A percentile compares a stretch with the other conserved stretches of the same genome.
These are phyloP conservation scores for Nasonia vitripennis DNA, from an alignment of 1,140 invertebrate genomes.

Conservation along the genomic window DNA sequence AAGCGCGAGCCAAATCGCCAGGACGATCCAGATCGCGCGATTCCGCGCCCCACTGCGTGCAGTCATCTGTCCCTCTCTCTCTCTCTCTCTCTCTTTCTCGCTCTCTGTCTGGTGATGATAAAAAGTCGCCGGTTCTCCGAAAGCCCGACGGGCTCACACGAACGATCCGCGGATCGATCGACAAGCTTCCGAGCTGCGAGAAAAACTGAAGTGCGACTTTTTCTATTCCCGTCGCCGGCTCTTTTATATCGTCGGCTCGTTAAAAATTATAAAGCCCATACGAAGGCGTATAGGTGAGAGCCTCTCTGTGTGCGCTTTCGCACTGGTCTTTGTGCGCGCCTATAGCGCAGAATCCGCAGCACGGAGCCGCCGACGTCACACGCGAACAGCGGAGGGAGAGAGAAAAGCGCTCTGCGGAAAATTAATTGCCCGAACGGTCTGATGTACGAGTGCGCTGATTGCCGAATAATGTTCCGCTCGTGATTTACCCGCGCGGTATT, in stretches of 20 bases:
- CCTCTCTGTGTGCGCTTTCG: neutral
- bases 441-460: constrained; percentile 25
- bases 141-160: constrained; percentile 33
- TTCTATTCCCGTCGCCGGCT: constrained; percentile 17
- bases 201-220: constrained; percentile 29
- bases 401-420: constrained; percentile 13
- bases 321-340: neutral
- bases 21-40: neutral
- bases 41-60: neutral
- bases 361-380: neutral
- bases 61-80: neutral
- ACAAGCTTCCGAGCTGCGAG: constrained; percentile 29
- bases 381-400: neutral
- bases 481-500: constrained; percentile 11
- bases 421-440: constrained; percentile 19
- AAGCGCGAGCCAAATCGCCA: constrained; percentile 35
- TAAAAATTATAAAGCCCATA: constrained; percentile 7
- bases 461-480: constrained; percentile 30
- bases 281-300: neutral
- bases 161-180: constrained; percentile 35
- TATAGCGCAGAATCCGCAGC: neutral
- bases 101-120: neutral
- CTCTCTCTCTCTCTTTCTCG: neutral
- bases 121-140: neutral
- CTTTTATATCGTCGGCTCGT: constrained; percentile 39